These are phyloP conservation scores for Mimas tiliae DNA, from an alignment of 2,888 invertebrate species.

Conservation along the genomic window DNA sequence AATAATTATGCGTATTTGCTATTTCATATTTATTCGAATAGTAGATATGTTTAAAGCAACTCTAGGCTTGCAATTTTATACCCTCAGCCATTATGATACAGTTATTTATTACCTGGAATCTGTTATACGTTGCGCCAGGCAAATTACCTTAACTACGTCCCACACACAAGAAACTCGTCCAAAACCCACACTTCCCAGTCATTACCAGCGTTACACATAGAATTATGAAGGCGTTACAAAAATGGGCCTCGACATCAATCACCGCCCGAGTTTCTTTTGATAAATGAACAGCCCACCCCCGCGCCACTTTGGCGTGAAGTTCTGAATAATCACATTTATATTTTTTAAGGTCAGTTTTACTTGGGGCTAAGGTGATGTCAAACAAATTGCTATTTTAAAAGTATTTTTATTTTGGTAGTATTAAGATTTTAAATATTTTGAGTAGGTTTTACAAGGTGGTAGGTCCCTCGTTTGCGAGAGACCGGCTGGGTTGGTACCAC, in stretches of 20 bases:
- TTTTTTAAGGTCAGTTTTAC: slow-evolving; percentile 6
- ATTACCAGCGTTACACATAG: slow-evolving; percentile 17
- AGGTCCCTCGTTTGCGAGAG: too few relatives aligned
- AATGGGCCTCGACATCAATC: slow-evolving; percentile 42
- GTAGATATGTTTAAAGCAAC: too few relatives aligned
- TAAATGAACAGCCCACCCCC: slow-evolving; percentile 45
- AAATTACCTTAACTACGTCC: neutral
- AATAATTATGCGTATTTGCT: too few relatives aligned
- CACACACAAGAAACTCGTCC: neutral
- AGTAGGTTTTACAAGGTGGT: too few relatives aligned
- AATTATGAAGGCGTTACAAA: slow-evolving; percentile 33
- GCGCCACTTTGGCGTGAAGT: slow-evolving; percentile 35
- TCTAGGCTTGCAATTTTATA: too few relatives aligned
- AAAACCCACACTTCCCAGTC: neutral
- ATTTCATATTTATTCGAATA: too few relatives aligned
- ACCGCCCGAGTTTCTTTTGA: slow-evolving; percentile 43
- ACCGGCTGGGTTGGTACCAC: too few relatives aligned
- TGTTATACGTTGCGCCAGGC: neutral
- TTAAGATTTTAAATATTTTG: too few relatives aligned
- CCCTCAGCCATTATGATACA: too few relatives aligned
- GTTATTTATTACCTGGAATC: neutral
- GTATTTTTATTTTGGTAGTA: neutral
- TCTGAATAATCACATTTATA: slow-evolving; percentile 28
- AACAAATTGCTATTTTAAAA: neutral
- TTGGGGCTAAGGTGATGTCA: neutral